These are phyloP conservation scores for Sminthurides aquaticus DNA, from an alignment of 2,888 invertebrate species.

Conservation along the genomic window DNA sequence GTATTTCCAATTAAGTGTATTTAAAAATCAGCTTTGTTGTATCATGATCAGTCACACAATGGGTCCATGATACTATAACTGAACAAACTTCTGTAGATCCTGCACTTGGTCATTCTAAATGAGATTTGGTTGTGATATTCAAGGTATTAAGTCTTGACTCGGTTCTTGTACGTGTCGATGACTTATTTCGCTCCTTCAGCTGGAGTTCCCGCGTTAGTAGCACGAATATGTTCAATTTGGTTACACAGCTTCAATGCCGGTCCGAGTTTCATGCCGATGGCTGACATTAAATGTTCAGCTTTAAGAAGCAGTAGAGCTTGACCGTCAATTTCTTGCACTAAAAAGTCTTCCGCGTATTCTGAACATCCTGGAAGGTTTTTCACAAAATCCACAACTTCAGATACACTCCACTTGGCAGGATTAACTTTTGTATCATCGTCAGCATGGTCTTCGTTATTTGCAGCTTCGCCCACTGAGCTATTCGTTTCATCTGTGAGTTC, in stretches of 20 bases:
- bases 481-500: constrained; percentile 41
- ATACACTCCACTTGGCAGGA: constrained; percentile 58
- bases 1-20: no score
- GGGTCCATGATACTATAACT: no score
- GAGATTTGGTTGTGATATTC: no score
- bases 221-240: constrained; percentile 72
- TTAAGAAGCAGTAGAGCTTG: constrained; percentile 85
- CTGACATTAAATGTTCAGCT: constrained; percentile 87
- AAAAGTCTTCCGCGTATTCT: constrained; percentile 89
- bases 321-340: constrained; percentile 91
- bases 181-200: neutral
- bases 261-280: constrained; percentile 90
- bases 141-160: no score
- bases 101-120: no score
- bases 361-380: constrained; percentile 80
- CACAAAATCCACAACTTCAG: constrained; percentile 51
- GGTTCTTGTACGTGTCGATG: no score
- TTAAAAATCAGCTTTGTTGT: no score
- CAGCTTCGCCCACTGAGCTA: constrained; percentile 40
- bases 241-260: constrained; percentile 93
- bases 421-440: constrained; percentile 52
- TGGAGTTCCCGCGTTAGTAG: neutral
- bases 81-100: no score
- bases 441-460: constrained; percentile 30
- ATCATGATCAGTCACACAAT: no score